Base-by-base conservation (phyloP, 1,140 invertebrate genomes). In the Linepithema humile region DNA sequence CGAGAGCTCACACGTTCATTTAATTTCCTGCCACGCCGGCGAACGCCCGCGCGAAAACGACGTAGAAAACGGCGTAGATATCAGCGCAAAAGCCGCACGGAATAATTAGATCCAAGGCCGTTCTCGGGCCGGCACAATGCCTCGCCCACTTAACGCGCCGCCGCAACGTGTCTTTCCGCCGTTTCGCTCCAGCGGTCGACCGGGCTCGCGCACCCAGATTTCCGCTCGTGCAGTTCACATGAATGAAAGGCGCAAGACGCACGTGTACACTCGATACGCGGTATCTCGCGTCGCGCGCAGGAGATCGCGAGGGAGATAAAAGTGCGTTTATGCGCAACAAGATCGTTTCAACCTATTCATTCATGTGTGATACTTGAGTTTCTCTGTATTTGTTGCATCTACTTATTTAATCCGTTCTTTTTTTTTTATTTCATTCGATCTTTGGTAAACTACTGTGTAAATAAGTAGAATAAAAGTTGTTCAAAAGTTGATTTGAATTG, bases 41-140 rank as follows among this genome's bases (percentile, higher is more conserved):
- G 20, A 1, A 77, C 83, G 53, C 80, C 62, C 72, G 65, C 84
- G 70, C 48, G 38, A 1, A 23, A 43, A 77, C 64, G 26, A 15
- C 50, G 32, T 45, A 69, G 38, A 78, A 83, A 67, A 64, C 50
- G 48, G 48, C 67, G 70, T 15, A 80, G 74, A 75, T 82, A 75
- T 77, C 64, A 57, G 45, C 67, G 84, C 82, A 65, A 78, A 72
- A 80, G 62, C 84, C 69, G 78, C 85, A 87, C 57, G 55, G 86
- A 90, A 90, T 90, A 90, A 91, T 90, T 90, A 87, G 83, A 89
- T 89, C 77, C 90, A 91, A 91, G 90, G 90, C 82, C 90, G 82
- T 69, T 17, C 15, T 70, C 64, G n/a, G 55, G 57, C 38, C 48
- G 62, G 74, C 85, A 89, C 89, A 90, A 90, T 90, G 84, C 67